These are phyloP conservation scores for Catalaphyllia jardinei DNA, from an alignment of 64 coral and sea anemone species.

Conservation along the genomic window DNA sequence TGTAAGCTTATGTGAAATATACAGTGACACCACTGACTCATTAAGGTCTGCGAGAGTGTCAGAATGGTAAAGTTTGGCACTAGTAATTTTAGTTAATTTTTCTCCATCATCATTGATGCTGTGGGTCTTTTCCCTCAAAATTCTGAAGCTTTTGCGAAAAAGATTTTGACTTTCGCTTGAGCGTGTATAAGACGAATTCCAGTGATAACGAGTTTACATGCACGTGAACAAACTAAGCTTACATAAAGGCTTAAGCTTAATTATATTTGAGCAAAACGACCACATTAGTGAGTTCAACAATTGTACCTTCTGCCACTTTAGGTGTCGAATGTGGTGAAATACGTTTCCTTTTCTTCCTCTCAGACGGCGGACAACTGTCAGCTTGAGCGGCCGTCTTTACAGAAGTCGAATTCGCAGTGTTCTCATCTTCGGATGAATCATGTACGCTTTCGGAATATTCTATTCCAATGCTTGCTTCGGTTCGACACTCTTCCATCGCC, in stretches of 20 bases:
- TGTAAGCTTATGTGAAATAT: too few species aligned
- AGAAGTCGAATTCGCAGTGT: slow-evolving; percentile 40
- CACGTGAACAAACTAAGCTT: not conserved
- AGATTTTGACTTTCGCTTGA: too few species aligned
- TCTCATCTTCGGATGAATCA: slow-evolving; percentile 53
- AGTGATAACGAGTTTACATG: too few species aligned
- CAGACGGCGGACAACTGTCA: slow-evolving; percentile 50
- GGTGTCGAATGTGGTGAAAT: slow-evolving; percentile 86
- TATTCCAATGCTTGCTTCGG: slow-evolving; percentile 79
- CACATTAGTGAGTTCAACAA: not conserved
- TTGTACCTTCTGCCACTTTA: slow-evolving; percentile 73
- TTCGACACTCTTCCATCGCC: slow-evolving; percentile 48
- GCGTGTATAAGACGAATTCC: too few species aligned
- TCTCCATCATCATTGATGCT: too few species aligned
- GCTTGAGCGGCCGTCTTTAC: slow-evolving; percentile 32
- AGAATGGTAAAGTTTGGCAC: too few species aligned
- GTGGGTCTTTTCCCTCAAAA: too few species aligned
- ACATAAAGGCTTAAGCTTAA: too few species aligned
- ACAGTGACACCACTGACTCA: too few species aligned
- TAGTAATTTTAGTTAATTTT: too few species aligned
- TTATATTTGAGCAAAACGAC: not conserved
- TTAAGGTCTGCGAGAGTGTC: too few species aligned
- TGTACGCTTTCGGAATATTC: slow-evolving; percentile 63
- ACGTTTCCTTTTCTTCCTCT: slow-evolving; percentile 71
- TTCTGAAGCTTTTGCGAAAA: too few species aligned